Base-by-base conservation (phyloP, 2,113 vertebrate species). In the Vidua macroura region DNA sequence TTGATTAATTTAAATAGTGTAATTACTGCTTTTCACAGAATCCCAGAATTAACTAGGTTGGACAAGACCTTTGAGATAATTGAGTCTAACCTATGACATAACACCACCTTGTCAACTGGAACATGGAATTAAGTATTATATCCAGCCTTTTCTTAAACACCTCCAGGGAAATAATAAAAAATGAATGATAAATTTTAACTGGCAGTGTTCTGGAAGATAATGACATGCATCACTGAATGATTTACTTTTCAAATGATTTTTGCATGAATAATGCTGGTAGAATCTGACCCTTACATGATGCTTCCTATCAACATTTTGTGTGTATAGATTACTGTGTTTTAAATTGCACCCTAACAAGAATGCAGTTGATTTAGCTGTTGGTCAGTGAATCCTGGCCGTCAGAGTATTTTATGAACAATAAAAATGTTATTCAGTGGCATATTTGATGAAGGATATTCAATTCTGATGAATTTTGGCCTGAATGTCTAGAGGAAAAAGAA, bases 31-130 rank as follows among this genome's bases (percentile, higher is more conserved):
- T 86, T 89, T 86, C 20, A 63, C 18, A 43, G 60, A 49, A 58
- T 51, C 8, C 28, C 23, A 69, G 39, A 53, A 28, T 69, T 52
- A n/a, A 46, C 13, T 46, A 53, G 39, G 18, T 20, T 69, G 48
- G 23, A 39, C 35, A 53, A 46, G n/a, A 62, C n/a, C 28, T 53
- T 78, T 53, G 55, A 69, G 28, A 30, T 53, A 28, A 46, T 33
- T 0, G 1, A 69, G 28, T 78, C 27, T n/a, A 39, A 39, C 15
- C 8, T 62, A 16, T n/a, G 33, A 69, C 0, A 1, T 46, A 69
- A 28, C 19, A 46, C 12, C 15, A 46, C 19, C 39, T 62, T 33
- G 55, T 53, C 48, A 69, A 15, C 28, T 46, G 39, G 33, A 52
- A 33, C 14, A 43, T 44, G 46, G n/a, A 44, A 53, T n/a, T 39